Conservation (phyloP, 2,797 vertebrate species). For the Petrocephalus schoutedeni region DNA sequence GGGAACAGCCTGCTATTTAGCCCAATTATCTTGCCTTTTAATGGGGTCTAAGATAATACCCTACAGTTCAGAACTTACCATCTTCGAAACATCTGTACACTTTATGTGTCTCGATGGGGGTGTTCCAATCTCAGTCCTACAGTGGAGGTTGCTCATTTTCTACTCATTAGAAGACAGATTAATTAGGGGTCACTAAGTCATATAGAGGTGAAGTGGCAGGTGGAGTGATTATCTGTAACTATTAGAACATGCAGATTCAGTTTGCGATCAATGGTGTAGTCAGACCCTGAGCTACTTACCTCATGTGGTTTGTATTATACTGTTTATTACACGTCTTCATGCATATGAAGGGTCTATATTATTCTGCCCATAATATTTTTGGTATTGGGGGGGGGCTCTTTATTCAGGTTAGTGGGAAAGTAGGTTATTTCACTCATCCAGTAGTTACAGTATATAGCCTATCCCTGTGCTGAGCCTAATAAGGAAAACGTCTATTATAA, state of each 20-base stretch:
- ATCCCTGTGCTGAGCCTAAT: neutral
- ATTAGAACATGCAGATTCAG: neutral
- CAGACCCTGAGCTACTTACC: constrained; percentile 1
- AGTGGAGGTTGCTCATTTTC: constrained; percentile 16
- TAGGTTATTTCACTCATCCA: neutral
- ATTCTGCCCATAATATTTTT: neutral
- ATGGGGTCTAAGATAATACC: constrained; percentile 7
- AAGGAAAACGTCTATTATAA: neutral
- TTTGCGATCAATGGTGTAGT: neutral
- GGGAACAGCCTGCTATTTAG: constrained; percentile 11
- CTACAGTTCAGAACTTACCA: constrained; percentile 34
- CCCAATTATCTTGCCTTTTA: constrained; percentile 20
- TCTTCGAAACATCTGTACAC: constrained; percentile 43
- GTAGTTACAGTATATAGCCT: neutral
- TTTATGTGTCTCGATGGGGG: constrained; percentile 1
- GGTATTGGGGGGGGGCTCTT: neutral
- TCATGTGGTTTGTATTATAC: neutral
- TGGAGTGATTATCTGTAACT: neutral
- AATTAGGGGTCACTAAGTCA: neutral
- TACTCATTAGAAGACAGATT: constrained; percentile 22
- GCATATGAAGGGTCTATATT: constrained; percentile 1
- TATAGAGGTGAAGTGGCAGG: neutral
- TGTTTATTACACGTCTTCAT: neutral
- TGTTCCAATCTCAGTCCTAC: neutral
- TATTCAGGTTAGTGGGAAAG: neutral